Evolutionary conservation across 1,140 invertebrate genomes (phyloP).

Genomic region (Papilio helenus): DNA sequence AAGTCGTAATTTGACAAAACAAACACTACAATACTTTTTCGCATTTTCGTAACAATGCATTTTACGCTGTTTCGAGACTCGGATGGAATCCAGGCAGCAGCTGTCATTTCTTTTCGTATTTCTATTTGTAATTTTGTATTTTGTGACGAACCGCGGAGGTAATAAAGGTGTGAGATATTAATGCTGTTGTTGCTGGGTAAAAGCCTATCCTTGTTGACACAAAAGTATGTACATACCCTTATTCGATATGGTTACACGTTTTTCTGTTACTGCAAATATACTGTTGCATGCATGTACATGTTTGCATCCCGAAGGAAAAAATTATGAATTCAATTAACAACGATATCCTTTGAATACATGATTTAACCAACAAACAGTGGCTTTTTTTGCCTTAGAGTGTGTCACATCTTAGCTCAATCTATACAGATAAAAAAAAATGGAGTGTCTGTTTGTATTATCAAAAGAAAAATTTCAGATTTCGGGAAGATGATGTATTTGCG

Average conservation of each 20-base stretch:
- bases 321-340: too few relatives aligned
- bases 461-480: too few relatives aligned
- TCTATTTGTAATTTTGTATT: slow-evolving; percentile 34
- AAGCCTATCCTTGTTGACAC: neutral
- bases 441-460: too few relatives aligned
- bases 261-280: neutral
- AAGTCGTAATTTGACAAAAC: slow-evolving; percentile 34
- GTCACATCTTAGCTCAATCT: too few relatives aligned
- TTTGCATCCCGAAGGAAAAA: too few relatives aligned
- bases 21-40: slow-evolving; percentile 32
- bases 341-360: too few relatives aligned
- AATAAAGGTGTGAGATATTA: slow-evolving; percentile 5
- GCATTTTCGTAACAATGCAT: slow-evolving; percentile 38
- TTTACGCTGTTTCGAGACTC: slow-evolving; percentile 35
- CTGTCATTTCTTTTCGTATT: slow-evolving; percentile 34
- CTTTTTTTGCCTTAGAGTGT: too few relatives aligned
- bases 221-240: neutral
- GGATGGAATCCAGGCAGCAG: slow-evolving; percentile 29
- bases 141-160: slow-evolving; percentile 27
- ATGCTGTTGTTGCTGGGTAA: neutral
- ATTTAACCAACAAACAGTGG: too few relatives aligned
- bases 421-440: too few relatives aligned
- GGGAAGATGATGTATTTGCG: too few relatives aligned
- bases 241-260: neutral
- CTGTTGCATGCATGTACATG: too few relatives aligned